Evolutionary conservation across 2,888 invertebrate species (phyloP), one percentile per base, ranked within the genome.

Genomic region (Drosophila trichaetosa): DNA sequence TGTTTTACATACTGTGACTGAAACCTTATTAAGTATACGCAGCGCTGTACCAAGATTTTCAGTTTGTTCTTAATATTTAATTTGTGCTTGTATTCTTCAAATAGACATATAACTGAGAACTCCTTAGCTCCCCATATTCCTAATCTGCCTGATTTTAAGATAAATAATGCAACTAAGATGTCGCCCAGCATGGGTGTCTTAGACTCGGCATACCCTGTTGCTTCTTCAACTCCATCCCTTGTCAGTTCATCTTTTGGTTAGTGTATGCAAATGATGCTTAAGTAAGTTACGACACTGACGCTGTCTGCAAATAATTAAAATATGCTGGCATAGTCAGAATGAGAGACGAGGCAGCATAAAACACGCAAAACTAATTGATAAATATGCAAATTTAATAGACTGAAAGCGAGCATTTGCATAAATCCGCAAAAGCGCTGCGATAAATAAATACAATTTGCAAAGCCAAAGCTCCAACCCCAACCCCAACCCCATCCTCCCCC

Each of bases 321-420:
- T 82, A 84, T 76, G 82, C 87, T 75, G 73, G 76, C 82, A 79
- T 79, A 78, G 68, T 70, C 75, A 87, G 87, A 78, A 75, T 75
- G 69, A 60, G 63, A 70, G 77, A 67, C 63, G 53, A 64, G 59
- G 54, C 65, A 52, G 53, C 69, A 80, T 66, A 73, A 78, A 78
- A 80, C 72, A 86, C 83, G 80, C 79, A 70, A 73, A 73, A 78
- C 76, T 87, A 89, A 86, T 89, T 86, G 82, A 89, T 87, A 89
- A 89, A 84, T 84, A 86, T 86, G 87, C 83, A 89, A 86, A 86
- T 86, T 84, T 87, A 86, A 86, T 86, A 86, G 87, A 79, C 85
- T 82, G 59, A 40, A 68, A 68, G 68, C 74, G 73, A 70, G 69
- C 72, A 82, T 89, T 89, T 89, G 82, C 89, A 86, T 88, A 83